A percentile compares a stretch with the other conserved stretches of the same genome.
Conservation (phyloP, 1,140 invertebrate species). For the Microvelia longipes region DNA sequence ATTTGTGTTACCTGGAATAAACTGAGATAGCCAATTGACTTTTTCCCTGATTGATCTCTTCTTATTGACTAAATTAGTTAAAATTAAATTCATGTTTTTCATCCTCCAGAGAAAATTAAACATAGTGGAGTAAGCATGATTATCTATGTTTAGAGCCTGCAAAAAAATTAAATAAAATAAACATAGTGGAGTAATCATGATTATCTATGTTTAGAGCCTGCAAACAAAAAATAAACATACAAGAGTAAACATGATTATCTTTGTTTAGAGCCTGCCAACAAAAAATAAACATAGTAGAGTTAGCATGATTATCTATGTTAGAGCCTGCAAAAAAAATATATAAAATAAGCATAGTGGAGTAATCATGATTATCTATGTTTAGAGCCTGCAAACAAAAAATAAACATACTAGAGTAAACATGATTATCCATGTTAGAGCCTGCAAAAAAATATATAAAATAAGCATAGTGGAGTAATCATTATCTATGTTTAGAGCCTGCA, state of each 20-base stretch:
- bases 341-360: conserved; percentile 80
- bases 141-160: conserved; percentile 69
- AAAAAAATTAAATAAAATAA: conserved; percentile 60
- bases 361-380: conserved; percentile 66
- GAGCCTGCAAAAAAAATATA: too few relatives aligned
- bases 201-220: conserved; percentile 73
- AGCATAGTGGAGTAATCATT: conserved; percentile 78
- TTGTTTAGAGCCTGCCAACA: too few relatives aligned
- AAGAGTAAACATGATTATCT: conserved; percentile 67
- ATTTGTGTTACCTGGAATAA: conserved; percentile 10
- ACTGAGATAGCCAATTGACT: conserved; percentile 41
- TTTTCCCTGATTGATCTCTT: conserved; percentile 35
- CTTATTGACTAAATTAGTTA: conserved; percentile 74
- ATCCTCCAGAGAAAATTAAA: conserved; percentile 88
- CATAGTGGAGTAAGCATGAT: conserved; percentile 69
- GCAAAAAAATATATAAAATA: conserved; percentile 47
- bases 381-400: conserved; percentile 64
- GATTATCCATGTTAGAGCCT: conserved; percentile 72
- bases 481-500: conserved; percentile 71
- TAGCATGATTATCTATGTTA: too few relatives aligned
- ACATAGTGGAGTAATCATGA: conserved; percentile 72
- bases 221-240: conserved; percentile 64
- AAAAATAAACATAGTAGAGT: too few relatives aligned
- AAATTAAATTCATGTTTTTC: conserved; percentile 82
- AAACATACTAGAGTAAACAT: conserved; percentile 76